phyloP scores from a whole-genome alignment of 2,888 invertebrate species.

The Phortica magna region DNA sequence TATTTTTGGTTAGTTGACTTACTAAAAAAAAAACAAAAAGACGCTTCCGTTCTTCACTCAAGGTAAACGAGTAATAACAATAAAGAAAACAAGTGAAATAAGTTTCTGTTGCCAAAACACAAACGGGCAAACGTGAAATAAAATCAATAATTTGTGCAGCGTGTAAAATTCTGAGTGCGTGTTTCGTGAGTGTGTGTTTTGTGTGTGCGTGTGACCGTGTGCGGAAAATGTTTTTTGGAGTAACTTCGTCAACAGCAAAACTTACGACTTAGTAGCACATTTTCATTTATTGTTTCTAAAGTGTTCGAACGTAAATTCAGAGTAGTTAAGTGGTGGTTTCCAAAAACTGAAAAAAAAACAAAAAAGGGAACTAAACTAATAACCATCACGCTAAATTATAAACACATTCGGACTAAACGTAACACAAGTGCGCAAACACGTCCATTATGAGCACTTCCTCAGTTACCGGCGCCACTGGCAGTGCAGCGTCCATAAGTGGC shows the following conservation, averaged over 20 bases:
- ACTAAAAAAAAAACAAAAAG: neutral
- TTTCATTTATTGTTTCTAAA: neutral
- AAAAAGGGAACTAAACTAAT: constrained; percentile 15
- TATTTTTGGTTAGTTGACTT: neutral
- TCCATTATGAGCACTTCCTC: neutral
- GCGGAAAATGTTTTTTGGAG: constrained; percentile 54
- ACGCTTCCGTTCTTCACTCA: neutral
- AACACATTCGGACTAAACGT: constrained; percentile 42
- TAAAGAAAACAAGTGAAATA: constrained; percentile 6
- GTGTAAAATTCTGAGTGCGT: constrained; percentile 42
- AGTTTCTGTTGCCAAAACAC: constrained; percentile 47
- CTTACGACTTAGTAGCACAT: neutral
- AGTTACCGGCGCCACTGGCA: constrained; percentile 42
- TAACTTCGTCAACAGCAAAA: neutral
- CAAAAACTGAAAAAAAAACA: neutral
- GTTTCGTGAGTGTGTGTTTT: constrained; percentile 33
- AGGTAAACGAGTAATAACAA: neutral
- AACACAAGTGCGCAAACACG: constrained; percentile 4
- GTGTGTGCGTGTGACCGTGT: constrained; percentile 40
- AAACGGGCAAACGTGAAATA: constrained; percentile 46
- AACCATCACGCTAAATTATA: neutral
- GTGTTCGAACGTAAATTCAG: neutral
- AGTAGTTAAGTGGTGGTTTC: neutral
- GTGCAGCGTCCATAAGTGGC: constrained; percentile 38
- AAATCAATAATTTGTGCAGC: constrained; percentile 64